These are phyloP conservation scores for Etheostoma cragini DNA, from an alignment of 2,113 vertebrate genomes.

Conservation along the genomic window DNA sequence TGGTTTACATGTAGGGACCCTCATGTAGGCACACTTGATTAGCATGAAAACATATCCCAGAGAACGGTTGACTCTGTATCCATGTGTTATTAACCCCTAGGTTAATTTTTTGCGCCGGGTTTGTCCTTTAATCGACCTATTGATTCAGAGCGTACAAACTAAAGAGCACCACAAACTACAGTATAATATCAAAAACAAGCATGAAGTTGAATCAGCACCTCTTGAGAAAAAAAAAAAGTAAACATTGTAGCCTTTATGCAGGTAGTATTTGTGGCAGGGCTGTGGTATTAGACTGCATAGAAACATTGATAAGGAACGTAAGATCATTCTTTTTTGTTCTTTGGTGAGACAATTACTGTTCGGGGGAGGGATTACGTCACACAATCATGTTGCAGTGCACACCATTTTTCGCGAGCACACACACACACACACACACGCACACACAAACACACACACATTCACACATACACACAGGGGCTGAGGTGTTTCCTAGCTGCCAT, in stretches of 20 bases:
- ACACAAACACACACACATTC: background rate
- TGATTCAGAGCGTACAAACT: background rate
- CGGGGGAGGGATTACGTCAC: background rate
- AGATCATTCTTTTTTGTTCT: background rate
- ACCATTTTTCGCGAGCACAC: background rate
- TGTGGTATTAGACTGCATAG: background rate
- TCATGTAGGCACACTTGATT: too few relatives aligned
- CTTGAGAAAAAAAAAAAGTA: background rate
- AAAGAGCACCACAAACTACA: background rate
- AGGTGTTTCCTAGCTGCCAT: conserved; percentile 1
- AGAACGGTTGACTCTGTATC: too few relatives aligned
- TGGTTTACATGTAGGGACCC: too few relatives aligned
- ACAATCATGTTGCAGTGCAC: background rate
- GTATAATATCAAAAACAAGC: background rate
- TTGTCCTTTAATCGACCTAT: background rate
- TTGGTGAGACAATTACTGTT: background rate
- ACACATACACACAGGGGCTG: background rate
- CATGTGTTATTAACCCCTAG: too few relatives aligned
- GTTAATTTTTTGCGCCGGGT: too few relatives aligned
- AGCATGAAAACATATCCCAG: too few relatives aligned
- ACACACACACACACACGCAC: conserved; percentile 3
- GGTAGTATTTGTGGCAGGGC: background rate
- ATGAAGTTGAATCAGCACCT: background rate
- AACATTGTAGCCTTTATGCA: background rate
- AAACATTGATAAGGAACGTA: background rate